Conservation (phyloP, 2,113 vertebrate genomes). For the Catharus fuscescens region DNA sequence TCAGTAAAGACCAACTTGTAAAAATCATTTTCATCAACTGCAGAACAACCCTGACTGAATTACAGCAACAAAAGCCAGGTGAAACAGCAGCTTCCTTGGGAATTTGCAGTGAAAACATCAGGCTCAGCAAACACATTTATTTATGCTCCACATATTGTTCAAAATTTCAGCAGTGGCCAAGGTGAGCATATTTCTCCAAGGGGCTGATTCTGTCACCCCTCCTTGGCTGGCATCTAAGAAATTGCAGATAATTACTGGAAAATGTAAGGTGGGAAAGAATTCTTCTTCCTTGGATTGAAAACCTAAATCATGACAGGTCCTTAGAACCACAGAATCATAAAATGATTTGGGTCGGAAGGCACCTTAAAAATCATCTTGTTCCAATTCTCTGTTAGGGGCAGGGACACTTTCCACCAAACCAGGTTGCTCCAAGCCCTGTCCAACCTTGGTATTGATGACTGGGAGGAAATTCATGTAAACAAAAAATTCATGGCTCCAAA, state of each 20-base stretch:
- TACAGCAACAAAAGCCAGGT: not conserved
- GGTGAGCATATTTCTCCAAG: not conserved
- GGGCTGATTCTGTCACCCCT: not conserved
- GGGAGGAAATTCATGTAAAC: not conserved
- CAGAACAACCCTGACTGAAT: not conserved
- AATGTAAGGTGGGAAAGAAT: not conserved
- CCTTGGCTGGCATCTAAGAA: not conserved
- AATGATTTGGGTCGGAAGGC: not conserved
- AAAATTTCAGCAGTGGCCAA: not conserved
- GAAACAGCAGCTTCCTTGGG: not conserved
- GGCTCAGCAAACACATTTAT: not conserved
- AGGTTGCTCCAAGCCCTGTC: fast-evolving
- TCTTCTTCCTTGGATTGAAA: not conserved
- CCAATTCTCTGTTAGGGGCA: not conserved
- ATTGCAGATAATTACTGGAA: not conserved
- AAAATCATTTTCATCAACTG: not conserved
- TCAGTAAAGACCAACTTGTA: not conserved
- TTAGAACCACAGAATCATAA: not conserved
- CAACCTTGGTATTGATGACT: not conserved
- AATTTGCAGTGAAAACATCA: not conserved
- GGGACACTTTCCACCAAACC: not conserved
- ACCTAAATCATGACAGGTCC: not conserved
- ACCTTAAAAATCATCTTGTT: not conserved
- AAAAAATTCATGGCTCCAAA: not conserved
- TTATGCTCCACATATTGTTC: not conserved